Conservation (phyloP, 2,888 invertebrate genomes). For the Lasioglossum figueresi region DNA sequence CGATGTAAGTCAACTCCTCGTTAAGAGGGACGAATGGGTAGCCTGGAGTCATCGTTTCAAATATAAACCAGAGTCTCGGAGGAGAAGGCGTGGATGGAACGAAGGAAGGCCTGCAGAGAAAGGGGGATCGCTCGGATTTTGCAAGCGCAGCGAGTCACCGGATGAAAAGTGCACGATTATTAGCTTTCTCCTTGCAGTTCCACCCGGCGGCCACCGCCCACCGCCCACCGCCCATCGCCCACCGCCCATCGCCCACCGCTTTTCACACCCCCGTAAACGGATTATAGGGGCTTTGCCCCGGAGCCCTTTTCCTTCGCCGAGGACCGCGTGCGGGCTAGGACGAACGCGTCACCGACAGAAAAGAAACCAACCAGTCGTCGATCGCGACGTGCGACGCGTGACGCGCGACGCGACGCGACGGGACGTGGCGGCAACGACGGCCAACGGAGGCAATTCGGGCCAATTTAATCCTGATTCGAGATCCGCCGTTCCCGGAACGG, state of each 20-base stretch:
- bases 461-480: slow-evolving; percentile 68
- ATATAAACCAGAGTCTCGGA: slow-evolving; percentile 23
- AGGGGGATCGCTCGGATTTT: slow-evolving; percentile 33
- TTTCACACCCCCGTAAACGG: slow-evolving; percentile 52
- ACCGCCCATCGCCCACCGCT: slow-evolving; percentile 1
- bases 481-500: slow-evolving; percentile 48
- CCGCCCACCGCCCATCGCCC: no score
- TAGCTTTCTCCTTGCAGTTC: slow-evolving; percentile 56
- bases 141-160: slow-evolving; percentile 56
- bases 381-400: slow-evolving; percentile 21
- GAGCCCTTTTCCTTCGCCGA: slow-evolving; percentile 45
- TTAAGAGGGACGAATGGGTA: slow-evolving; percentile 22
- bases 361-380: slow-evolving; percentile 32
- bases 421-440: slow-evolving; percentile 1
- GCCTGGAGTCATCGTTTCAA: slow-evolving; percentile 27
- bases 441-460: slow-evolving; percentile 59
- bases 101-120: neutral
- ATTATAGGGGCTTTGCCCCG: slow-evolving; percentile 59
- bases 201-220: neutral
- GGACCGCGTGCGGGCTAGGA: slow-evolving; percentile 28
- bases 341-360: slow-evolving; percentile 23
- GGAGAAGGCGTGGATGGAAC: neutral
- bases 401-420: neutral
- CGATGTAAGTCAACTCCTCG: slow-evolving; percentile 38
- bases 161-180: slow-evolving; percentile 64